A percentile compares a stretch with the other conserved stretches of the same genome.
phyloP scores from a whole-genome alignment of 2,113 vertebrate species.

The Calidris pugnax region DNA sequence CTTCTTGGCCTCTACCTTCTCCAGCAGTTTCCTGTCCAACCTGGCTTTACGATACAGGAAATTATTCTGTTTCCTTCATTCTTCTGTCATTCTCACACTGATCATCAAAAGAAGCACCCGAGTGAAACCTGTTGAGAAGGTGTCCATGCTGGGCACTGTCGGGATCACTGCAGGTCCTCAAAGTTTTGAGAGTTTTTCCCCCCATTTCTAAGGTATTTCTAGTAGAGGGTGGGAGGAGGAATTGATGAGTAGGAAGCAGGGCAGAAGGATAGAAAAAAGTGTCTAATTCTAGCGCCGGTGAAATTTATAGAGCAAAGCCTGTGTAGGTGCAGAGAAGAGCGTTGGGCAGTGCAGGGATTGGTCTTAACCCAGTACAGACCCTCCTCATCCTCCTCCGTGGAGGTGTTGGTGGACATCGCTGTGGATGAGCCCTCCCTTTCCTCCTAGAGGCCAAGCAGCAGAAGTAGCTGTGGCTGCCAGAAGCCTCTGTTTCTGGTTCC shows the following conservation, averaged over 20 bases:
- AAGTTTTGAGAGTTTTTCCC: background rate
- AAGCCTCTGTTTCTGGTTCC: background rate
- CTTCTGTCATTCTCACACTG: fast-evolving
- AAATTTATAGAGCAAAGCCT: background rate
- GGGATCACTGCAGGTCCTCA: background rate
- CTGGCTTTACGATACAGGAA: fast-evolving
- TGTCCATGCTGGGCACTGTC: fast-evolving
- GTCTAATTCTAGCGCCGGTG: fast-evolving
- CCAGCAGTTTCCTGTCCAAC: no score
- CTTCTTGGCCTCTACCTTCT: no score
- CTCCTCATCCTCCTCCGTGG: background rate
- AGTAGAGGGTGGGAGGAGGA: background rate
- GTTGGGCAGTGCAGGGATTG: background rate
- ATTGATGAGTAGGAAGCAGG: background rate
- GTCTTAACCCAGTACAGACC: background rate
- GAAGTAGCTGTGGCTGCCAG: background rate
- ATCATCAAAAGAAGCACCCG: background rate
- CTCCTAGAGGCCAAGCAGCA: background rate
- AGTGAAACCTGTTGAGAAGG: background rate
- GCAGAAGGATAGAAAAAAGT: background rate
- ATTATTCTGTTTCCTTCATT: background rate
- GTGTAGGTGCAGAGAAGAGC: background rate
- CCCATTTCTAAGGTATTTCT: background rate
- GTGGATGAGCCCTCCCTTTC: fast-evolving
- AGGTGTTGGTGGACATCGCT: background rate